A percentile compares a stretch with the other conserved stretches of the same genome.
Evolutionary conservation across 1,140 invertebrate species (phyloP).

Genomic region (Nasonia vitripennis): DNA sequence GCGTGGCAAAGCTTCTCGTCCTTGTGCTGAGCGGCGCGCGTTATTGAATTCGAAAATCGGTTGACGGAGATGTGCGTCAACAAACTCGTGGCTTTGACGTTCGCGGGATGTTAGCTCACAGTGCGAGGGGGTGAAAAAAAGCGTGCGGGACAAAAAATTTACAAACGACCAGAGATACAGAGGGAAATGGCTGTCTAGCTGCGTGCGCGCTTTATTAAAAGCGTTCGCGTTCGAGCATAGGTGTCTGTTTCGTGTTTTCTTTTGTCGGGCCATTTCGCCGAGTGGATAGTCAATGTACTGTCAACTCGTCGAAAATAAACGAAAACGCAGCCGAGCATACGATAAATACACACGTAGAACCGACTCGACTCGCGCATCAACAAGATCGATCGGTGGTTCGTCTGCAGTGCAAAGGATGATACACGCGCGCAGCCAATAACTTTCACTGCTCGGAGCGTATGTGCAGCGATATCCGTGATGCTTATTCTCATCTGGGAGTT

Average conservation of each 20-base stretch:
- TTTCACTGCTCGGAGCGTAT: slow-evolving; percentile 6
- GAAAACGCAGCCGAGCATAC: too few relatives aligned
- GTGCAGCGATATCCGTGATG: background rate
- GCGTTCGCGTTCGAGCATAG: too few relatives aligned
- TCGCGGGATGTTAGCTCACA: background rate
- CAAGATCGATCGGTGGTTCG: slow-evolving; percentile 15
- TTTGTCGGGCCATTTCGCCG: too few relatives aligned
- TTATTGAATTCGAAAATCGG: slow-evolving; percentile 25
- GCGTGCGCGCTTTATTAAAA: too few relatives aligned
- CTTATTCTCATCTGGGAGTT: slow-evolving; percentile 50
- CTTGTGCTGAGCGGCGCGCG: background rate
- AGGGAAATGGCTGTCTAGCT: background rate
- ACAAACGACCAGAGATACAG: background rate
- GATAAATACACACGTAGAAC: background rate
- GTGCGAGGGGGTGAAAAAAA: background rate
- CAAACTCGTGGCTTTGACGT: slow-evolving; percentile 4
- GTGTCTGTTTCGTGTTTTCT: too few relatives aligned
- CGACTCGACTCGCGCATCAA: slow-evolving; percentile 14
- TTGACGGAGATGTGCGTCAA: slow-evolving; percentile 18
- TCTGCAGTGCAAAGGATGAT: background rate
- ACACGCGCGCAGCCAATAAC: slow-evolving; percentile 25
- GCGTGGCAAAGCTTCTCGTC: background rate
- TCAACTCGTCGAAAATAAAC: too few relatives aligned
- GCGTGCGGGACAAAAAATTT: too few relatives aligned
- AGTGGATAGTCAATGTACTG: too few relatives aligned